Evolutionary conservation across 2,888 invertebrate species (phyloP).

Genomic region (Timema podura): DNA sequence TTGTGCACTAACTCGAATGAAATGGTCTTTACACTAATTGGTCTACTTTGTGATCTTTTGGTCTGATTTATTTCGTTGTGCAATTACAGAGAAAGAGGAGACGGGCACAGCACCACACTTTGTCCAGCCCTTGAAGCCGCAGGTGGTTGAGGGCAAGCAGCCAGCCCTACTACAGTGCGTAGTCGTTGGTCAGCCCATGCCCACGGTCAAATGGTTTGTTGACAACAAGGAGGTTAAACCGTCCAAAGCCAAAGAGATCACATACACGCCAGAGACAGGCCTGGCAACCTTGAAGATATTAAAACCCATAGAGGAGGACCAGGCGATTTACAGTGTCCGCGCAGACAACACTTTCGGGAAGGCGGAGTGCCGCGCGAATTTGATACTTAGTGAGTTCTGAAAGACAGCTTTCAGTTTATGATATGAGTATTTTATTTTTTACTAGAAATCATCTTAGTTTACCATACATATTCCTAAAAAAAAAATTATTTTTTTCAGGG

Average conservation of each 20-base stretch:
- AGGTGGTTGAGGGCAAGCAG: conserved; percentile 58
- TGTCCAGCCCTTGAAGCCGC: conserved; percentile 60
- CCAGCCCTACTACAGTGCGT: conserved; percentile 62
- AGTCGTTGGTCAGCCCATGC: conserved; percentile 65
- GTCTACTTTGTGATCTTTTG: neutral
- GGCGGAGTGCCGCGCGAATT: conserved; percentile 69
- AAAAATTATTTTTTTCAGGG: conserved; percentile 27
- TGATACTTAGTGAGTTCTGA: conserved; percentile 52
- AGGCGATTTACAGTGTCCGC: conserved; percentile 63
- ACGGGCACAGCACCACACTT: conserved; percentile 64
- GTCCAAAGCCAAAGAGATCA: conserved; percentile 52
- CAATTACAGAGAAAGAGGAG: conserved; percentile 60
- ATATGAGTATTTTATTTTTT: neutral
- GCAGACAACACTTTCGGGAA: conserved; percentile 70
- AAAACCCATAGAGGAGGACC: conserved; percentile 62
- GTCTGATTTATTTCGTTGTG: neutral
- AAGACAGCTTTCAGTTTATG: conserved; percentile 1
- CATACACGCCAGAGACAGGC: conserved; percentile 59
- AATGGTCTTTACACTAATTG: neutral
- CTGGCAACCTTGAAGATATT: conserved; percentile 59
- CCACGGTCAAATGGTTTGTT: conserved; percentile 67
- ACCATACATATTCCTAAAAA: neutral
- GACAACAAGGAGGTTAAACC: conserved; percentile 59
- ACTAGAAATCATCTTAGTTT: conserved; percentile 28
- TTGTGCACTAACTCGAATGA: too few species aligned